phyloP scores from a whole-genome alignment of 2,113 vertebrate genomes.

The Melanotaenia duboulayi region DNA sequence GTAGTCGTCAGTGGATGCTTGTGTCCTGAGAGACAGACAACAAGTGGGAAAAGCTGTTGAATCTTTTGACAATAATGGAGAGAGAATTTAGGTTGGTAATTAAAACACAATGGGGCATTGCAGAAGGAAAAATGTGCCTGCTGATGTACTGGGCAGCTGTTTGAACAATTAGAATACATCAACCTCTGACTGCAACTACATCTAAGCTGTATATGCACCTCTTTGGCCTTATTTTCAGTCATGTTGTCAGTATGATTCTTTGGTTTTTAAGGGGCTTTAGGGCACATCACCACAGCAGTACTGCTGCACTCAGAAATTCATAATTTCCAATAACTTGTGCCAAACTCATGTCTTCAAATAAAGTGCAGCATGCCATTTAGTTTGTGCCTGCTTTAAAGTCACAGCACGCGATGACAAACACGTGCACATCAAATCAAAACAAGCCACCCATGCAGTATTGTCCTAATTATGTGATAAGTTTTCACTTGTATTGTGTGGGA shows the following conservation, averaged over 20 bases:
- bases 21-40: slow-evolving; percentile 11
- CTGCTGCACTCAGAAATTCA: no score
- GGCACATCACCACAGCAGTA: neutral
- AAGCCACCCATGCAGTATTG: neutral
- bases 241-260: no score
- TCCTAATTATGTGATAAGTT: neutral
- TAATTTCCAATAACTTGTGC: neutral
- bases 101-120: slow-evolving; percentile 8
- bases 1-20: slow-evolving; percentile 27
- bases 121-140: no score
- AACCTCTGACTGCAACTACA: neutral
- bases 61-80: slow-evolving; percentile 17
- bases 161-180: no score
- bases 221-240: no score
- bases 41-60: slow-evolving; percentile 12
- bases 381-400: neutral
- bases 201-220: neutral
- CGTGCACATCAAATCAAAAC: neutral
- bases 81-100: slow-evolving; percentile 6
- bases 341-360: neutral
- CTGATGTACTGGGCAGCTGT: no score
- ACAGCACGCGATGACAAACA: neutral
- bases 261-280: neutral
- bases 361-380: neutral
- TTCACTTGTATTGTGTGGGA: neutral